These are phyloP conservation scores for Paramormyrops hopkinsi DNA, from an alignment of 2,797 vertebrate species.

Conservation along the genomic window DNA sequence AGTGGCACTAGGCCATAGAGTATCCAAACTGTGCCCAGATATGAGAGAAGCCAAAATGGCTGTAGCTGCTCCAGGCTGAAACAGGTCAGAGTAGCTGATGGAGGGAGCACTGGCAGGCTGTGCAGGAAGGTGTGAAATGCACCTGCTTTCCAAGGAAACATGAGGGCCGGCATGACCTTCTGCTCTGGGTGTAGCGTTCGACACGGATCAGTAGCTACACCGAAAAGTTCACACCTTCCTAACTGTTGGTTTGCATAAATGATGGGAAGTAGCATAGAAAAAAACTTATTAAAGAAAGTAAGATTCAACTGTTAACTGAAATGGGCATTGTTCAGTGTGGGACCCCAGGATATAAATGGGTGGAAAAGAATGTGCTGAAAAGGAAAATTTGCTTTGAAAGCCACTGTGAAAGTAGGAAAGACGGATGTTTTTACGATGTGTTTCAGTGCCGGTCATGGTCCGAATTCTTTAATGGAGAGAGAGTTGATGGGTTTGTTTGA, in stretches of 20 bases:
- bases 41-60: not conserved
- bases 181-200: not conserved
- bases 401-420: not conserved
- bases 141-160: not conserved
- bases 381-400: not conserved
- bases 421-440: not conserved
- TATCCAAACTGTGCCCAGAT: not conserved
- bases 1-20: not conserved
- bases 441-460: not conserved
- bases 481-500: not conserved
- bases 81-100: not conserved
- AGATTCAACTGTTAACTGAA: not conserved
- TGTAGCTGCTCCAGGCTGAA: not conserved
- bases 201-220: not conserved
- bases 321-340: not conserved
- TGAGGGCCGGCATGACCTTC: not conserved
- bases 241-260: not conserved
- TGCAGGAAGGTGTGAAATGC: not conserved
- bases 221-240: not conserved
- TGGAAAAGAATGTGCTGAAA: not conserved
- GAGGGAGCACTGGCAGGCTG: not conserved
- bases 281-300: not conserved
- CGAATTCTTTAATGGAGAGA: not conserved
- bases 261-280: not conserved
- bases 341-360: not conserved